phyloP scores from a whole-genome alignment of 2,797 vertebrate genomes.

The Sebastiscus albofasciatus region DNA sequence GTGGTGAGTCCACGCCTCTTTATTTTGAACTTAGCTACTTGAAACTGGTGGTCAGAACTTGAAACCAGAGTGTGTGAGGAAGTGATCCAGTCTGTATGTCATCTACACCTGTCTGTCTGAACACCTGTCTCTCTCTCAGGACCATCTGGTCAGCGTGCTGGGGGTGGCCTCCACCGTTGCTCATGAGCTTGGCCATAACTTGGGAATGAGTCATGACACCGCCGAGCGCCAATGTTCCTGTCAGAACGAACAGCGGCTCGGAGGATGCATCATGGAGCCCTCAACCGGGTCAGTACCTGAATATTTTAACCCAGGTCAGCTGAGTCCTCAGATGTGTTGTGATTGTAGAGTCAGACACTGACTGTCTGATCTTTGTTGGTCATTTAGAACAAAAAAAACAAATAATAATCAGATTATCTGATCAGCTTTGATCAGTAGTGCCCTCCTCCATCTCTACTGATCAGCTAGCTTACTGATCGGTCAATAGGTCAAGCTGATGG shows the following conservation, averaged over 20 bases:
- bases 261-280: slow-evolving; percentile 93
- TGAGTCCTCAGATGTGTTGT: background rate
- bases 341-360: background rate
- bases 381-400: background rate
- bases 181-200: slow-evolving; percentile 93
- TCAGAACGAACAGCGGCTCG: slow-evolving; percentile 82
- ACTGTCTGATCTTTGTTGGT: background rate
- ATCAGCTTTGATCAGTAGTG: background rate
- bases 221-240: slow-evolving; percentile 83
- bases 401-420: background rate
- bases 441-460: too few relatives aligned
- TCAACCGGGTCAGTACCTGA: slow-evolving; percentile 87
- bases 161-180: slow-evolving; percentile 91
- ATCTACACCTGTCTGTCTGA: background rate
- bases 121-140: slow-evolving; percentile 74
- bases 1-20: slow-evolving; percentile 78
- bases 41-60: too few relatives aligned
- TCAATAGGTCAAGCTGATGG: background rate
- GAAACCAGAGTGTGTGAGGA: too few relatives aligned
- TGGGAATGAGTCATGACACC: slow-evolving; percentile 90
- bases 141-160: slow-evolving; percentile 90
- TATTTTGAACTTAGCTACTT: background rate
- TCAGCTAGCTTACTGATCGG: background rate
- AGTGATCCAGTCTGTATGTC: background rate
- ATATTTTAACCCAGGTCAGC: background rate